A percentile compares a stretch with the other conserved stretches of the same genome.
Conservation (phyloP, 92 coral and sea anemone genomes). For the Phenganax marumi region DNA sequence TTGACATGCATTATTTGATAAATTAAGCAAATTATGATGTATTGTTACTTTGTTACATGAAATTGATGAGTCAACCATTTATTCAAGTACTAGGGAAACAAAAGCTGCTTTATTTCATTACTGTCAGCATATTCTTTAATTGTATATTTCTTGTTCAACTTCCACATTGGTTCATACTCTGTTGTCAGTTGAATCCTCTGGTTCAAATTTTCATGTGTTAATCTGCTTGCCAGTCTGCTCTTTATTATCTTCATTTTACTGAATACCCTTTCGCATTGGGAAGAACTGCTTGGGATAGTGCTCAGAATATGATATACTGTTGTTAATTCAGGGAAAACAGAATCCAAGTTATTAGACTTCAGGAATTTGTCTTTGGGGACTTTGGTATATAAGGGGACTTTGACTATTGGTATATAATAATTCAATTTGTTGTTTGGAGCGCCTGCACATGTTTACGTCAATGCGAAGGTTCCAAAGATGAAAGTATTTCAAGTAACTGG, state of each 20-base stretch:
- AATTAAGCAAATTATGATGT: conserved; percentile 9
- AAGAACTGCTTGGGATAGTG: conserved; percentile 22
- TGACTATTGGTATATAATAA: no score
- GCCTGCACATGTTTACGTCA: no score
- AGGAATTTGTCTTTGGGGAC: no score
- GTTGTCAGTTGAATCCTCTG: conserved; percentile 13
- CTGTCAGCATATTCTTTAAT: conserved; percentile 28
- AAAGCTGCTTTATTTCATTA: conserved; percentile 8
- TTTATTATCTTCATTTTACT: conserved; percentile 36
- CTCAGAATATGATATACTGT: conserved; percentile 12
- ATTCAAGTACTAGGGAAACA: neutral
- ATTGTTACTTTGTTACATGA: neutral
- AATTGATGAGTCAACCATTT: conserved; percentile 3
- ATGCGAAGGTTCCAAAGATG: no score
- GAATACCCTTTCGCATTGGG: conserved; percentile 26
- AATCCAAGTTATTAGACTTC: conserved; percentile 22
- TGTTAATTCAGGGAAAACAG: conserved; percentile 35
- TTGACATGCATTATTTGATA: neutral
- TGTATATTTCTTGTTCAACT: conserved; percentile 16
- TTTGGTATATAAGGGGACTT: no score
- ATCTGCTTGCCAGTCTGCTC: conserved; percentile 29
- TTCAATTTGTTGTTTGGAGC: no score
- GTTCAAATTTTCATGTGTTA: conserved; percentile 29
- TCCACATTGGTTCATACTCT: conserved; percentile 20
- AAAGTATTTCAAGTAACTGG: no score